Evolutionary conservation across 2,113 vertebrate species (phyloP).

Genomic region (Bettongia penicillata): DNA sequence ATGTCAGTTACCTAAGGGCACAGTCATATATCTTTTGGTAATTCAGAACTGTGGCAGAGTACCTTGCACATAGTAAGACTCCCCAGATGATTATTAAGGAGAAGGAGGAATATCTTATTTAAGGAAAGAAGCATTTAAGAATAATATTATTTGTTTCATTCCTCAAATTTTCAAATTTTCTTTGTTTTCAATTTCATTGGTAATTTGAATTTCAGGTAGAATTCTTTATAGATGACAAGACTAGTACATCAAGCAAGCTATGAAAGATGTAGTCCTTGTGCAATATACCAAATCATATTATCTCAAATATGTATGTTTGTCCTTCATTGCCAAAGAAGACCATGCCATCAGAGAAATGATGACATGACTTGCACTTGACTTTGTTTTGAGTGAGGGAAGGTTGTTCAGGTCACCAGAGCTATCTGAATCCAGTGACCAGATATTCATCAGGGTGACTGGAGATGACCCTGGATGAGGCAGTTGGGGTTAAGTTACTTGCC

Average conservation of each 20-base stretch:
- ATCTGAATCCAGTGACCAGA: too few species aligned
- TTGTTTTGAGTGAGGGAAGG: too few species aligned
- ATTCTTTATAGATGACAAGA: background rate
- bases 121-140: background rate
- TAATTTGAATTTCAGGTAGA: background rate
- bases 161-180: background rate
- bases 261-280: background rate
- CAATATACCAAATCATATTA: background rate
- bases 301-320: background rate
- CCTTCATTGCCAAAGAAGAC: too few species aligned
- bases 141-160: background rate
- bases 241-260: background rate
- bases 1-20: background rate
- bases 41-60: background rate
- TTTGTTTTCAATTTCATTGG: background rate
- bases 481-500: too few species aligned
- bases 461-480: too few species aligned
- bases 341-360: too few species aligned
- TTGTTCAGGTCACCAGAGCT: too few species aligned
- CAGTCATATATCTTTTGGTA: too few species aligned
- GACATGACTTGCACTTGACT: too few species aligned
- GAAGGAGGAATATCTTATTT: background rate
- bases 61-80: background rate
- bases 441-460: too few species aligned
- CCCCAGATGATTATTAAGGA: background rate